Conservation (phyloP, 1,140 invertebrate species). For the Elymnias hypermnestra region DNA sequence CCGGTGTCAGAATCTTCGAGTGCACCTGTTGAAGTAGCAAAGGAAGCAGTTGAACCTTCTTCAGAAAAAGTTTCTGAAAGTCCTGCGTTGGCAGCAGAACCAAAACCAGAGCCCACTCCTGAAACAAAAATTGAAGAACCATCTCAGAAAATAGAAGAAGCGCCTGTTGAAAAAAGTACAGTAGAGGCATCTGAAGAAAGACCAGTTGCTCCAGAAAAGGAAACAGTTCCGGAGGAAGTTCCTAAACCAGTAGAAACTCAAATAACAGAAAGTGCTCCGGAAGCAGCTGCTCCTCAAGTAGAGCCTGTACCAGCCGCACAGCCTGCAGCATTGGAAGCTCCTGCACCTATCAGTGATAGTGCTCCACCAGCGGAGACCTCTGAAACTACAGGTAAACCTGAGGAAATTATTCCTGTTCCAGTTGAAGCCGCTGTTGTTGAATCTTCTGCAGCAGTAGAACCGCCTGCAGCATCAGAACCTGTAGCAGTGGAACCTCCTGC, state of each 20-base stretch:
- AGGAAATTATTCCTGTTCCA: conserved; percentile 23
- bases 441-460: conserved; percentile 7
- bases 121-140: conserved; percentile 21
- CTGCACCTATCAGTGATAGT: too few relatives aligned
- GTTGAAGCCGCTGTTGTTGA: conserved; percentile 9
- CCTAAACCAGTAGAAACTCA: conserved; percentile 24
- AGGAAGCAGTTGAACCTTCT: conserved; percentile 8
- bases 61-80: conserved; percentile 6
- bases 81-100: conserved; percentile 9
- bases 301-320: background rate
- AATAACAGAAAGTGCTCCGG: conserved; percentile 11
- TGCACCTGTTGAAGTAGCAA: conserved; percentile 13
- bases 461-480: too few relatives aligned
- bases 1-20: conserved; percentile 12
- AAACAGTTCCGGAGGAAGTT: conserved; percentile 16
- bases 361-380: conserved; percentile 22
- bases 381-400: conserved; percentile 21
- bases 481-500: too few relatives aligned
- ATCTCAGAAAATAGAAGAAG: conserved; percentile 1
- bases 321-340: conserved; percentile 12
- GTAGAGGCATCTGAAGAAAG: conserved; percentile 15
- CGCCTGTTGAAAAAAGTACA: background rate
- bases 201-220: background rate
- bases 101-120: conserved; percentile 13
- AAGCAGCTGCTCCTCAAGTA: conserved; percentile 6